Evolutionary conservation across 2,797 vertebrate genomes (phyloP).

Genomic region (Rhyacichthys aspro): DNA sequence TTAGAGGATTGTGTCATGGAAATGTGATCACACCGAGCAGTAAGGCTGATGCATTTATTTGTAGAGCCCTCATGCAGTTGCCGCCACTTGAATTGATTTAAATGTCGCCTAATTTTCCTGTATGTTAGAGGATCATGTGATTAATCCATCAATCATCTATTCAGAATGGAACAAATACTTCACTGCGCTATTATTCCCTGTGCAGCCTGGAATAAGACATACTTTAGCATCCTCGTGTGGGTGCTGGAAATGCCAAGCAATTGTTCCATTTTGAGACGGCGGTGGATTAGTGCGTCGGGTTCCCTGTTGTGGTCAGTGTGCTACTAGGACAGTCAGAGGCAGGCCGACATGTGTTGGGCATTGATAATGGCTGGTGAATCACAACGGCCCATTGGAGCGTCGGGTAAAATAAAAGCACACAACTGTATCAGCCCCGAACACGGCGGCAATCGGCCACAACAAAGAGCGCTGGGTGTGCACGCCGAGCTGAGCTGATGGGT

Average conservation of each 20-base stretch:
- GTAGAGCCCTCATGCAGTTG: slow-evolving; percentile 15
- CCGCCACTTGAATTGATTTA: slow-evolving; percentile 16
- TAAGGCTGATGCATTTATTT: slow-evolving; percentile 23
- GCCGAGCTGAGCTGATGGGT: slow-evolving; percentile 71
- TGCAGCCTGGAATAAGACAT: slow-evolving; percentile 46
- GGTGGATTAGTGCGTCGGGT: slow-evolving; percentile 61
- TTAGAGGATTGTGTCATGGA: too few relatives aligned
- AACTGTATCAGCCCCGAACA: slow-evolving; percentile 73
- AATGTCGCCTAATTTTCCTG: slow-evolving; percentile 21
- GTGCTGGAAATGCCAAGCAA: slow-evolving; percentile 66
- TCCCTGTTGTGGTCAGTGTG: slow-evolving; percentile 71
- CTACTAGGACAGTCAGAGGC: slow-evolving; percentile 64
- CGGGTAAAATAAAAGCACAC: slow-evolving; percentile 63
- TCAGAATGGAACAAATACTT: slow-evolving; percentile 43
- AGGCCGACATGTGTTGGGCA: slow-evolving; percentile 71
- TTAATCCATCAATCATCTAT: slow-evolving; percentile 27
- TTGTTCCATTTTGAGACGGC: slow-evolving; percentile 60
- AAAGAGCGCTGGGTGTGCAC: slow-evolving; percentile 65
- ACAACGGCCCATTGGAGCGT: slow-evolving; percentile 57
- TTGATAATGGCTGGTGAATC: slow-evolving; percentile 77
- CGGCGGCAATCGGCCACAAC: slow-evolving; percentile 66
- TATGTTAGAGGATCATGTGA: slow-evolving; percentile 33
- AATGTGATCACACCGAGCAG: not conserved
- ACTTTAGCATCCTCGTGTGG: slow-evolving; percentile 43
- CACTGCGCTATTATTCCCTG: slow-evolving; percentile 41